Base-by-base conservation (phyloP, 37 sponge, comb jelly and placozoan genomes). In the Tethya wilhelma region DNA sequence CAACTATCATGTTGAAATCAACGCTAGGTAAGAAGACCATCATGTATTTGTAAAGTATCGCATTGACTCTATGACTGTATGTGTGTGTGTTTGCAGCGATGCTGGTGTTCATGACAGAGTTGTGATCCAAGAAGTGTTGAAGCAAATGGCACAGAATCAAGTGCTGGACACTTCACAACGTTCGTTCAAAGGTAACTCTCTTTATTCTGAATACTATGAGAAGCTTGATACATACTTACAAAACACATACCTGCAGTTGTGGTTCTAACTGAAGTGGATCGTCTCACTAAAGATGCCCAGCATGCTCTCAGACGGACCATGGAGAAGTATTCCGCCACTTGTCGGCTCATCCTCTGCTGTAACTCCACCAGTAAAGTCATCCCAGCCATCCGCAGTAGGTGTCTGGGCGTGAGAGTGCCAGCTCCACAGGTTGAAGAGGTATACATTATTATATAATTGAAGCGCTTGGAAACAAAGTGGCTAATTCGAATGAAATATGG, bases 311-410 rank as follows among this genome's bases (percentile, higher is more conserved):
- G 99, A 12, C 85, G 99, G 59, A 98, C 99, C 59, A 98, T 98
- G 99, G 99, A 98, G 91, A 98, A 98, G 79, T 94, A 98, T 85
- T 81, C 85, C 34, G 62, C 89, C 67, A 87, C 93, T 44, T 98
- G 99, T 57, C 86, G 99, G 7, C 86, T 98, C 26, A 92, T 98
- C 56, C 90, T 98, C 70, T 98, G 99, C 81, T 96, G 97, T 55
- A 96, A 98, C 86, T 92, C 89, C 36, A 96, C 97, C 73, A 96
- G 99, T 71, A 98, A 94, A 59, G 95, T 98, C 69, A 96, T 98
- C 19, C 92, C 90, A 31, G 95, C 99, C 74, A 90, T 98, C 58
- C 71, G 90, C 23, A 98, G 99, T 76, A 67, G 99, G 19, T 98
- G 99, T 65, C 71, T 98, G 46, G 93, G 95, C 0, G 86, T 98